A percentile compares a stretch with the other conserved stretches of the same genome.
These are phyloP conservation scores for Eupithecia subfuscata DNA, from an alignment of 2,888 invertebrate genomes.

Conservation along the genomic window DNA sequence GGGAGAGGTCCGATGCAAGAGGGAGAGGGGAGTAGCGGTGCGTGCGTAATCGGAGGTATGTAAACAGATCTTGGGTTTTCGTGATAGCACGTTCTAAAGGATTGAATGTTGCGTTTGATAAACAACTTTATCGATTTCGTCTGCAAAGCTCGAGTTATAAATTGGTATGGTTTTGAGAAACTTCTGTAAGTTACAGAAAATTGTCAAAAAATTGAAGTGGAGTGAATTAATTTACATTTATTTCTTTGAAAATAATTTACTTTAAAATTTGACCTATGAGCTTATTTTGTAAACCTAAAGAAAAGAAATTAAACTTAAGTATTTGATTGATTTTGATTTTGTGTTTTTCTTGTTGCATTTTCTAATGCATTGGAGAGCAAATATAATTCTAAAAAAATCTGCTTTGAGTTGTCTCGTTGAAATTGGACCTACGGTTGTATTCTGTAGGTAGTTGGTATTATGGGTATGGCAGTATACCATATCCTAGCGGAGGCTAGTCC, in stretches of 20 bases:
- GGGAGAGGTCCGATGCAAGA: slow-evolving; percentile 62
- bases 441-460: background rate
- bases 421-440: no score
- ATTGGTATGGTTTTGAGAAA: background rate
- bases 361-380: background rate
- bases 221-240: background rate
- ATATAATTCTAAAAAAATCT: background rate
- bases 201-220: slow-evolving; percentile 64
- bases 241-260: background rate
- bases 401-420: no score
- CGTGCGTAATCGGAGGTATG: slow-evolving; percentile 61
- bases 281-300: background rate
- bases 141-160: background rate
- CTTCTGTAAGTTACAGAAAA: background rate
- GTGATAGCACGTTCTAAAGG: slow-evolving; percentile 20
- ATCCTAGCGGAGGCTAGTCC: background rate
- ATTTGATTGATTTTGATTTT: background rate
- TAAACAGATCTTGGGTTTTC: slow-evolving; percentile 53
- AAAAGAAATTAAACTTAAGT: background rate
- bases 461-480: background rate
- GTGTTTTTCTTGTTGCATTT: background rate
- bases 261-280: background rate
- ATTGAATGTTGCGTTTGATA: slow-evolving; percentile 18
- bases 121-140: slow-evolving; percentile 13
- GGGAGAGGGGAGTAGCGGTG: slow-evolving; percentile 52